Evolutionary conservation across 2,113 vertebrate genomes (phyloP).

Genomic region (Sakesphorus luctuosus): DNA sequence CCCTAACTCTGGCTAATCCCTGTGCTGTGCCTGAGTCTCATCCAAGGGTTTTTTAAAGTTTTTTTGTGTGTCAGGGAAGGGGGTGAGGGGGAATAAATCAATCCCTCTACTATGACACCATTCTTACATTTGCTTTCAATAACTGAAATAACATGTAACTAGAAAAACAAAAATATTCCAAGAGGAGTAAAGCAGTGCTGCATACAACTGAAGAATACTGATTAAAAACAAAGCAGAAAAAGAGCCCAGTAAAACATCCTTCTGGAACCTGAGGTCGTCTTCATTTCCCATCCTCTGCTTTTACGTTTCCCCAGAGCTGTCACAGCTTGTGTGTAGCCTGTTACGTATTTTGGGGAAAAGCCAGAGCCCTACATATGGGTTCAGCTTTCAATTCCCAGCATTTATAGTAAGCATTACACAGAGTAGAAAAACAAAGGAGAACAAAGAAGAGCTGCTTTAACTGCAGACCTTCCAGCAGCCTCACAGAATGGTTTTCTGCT

Average conservation of each 20-base stretch:
- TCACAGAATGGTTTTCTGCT: constrained; percentile 22
- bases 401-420: background rate
- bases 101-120: background rate
- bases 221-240: constrained; percentile 21
- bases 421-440: background rate
- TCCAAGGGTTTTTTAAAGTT: background rate
- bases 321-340: background rate
- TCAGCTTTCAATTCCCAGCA: background rate
- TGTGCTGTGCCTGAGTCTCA: background rate
- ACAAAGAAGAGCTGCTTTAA: background rate
- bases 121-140: background rate
- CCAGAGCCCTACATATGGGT: background rate
- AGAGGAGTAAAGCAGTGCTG: background rate
- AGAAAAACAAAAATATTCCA: background rate
- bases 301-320: background rate
- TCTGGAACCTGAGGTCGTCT: background rate
- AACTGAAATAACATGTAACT: background rate
- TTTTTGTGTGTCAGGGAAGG: background rate
- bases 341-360: background rate
- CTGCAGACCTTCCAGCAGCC: background rate
- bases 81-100: background rate
- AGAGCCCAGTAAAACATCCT: background rate
- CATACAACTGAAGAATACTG: background rate
- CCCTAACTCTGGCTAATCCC: constrained; percentile 38
- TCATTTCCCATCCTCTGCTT: background rate